Conservation (phyloP, 2,888 invertebrate species). For the Junonia oenone region DNA sequence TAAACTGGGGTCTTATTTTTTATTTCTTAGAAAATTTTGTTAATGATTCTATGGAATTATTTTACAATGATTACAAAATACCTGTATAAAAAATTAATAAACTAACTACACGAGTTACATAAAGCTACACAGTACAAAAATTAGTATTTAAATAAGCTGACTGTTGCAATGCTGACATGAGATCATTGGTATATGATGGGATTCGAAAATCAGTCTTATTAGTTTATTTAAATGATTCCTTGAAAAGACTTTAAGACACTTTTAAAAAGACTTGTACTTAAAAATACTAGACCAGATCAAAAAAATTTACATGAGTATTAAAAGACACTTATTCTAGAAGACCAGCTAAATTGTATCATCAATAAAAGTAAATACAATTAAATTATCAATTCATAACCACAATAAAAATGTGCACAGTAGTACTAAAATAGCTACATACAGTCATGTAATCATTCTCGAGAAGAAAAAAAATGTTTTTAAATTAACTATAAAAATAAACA, state of each 20-base stretch:
- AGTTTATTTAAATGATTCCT: slow-evolving; percentile 13
- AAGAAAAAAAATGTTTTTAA: slow-evolving; percentile 16
- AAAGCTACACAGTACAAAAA: slow-evolving; percentile 17
- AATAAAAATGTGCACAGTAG: slow-evolving; percentile 7
- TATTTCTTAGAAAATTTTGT: slow-evolving; percentile 15
- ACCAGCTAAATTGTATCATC: not conserved
- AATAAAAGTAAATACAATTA: not conserved
- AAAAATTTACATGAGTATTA: slow-evolving; percentile 20
- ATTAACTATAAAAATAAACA: slow-evolving; percentile 15
- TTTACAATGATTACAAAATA: slow-evolving; percentile 22
- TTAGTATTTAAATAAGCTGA: slow-evolving; percentile 10
- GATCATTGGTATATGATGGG: slow-evolving; percentile 22
- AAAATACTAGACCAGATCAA: not conserved
- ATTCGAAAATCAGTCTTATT: slow-evolving; percentile 27
- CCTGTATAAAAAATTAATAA: slow-evolving; percentile 23
- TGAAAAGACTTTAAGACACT: slow-evolving; percentile 3
- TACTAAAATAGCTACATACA: slow-evolving; percentile 8
- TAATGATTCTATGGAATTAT: slow-evolving; percentile 15
- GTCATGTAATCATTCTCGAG: not conserved
- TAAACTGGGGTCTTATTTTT: slow-evolving; percentile 14
- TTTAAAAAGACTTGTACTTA: slow-evolving; percentile 9
- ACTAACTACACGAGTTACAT: slow-evolving; percentile 18
- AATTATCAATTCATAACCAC: not conserved
- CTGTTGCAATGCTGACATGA: slow-evolving; percentile 19
- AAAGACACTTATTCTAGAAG: slow-evolving; percentile 9